A percentile compares a stretch with the other conserved stretches of the same genome.
Conservation (phyloP, 2,797 vertebrate genomes). For the Selene dorsalis region DNA sequence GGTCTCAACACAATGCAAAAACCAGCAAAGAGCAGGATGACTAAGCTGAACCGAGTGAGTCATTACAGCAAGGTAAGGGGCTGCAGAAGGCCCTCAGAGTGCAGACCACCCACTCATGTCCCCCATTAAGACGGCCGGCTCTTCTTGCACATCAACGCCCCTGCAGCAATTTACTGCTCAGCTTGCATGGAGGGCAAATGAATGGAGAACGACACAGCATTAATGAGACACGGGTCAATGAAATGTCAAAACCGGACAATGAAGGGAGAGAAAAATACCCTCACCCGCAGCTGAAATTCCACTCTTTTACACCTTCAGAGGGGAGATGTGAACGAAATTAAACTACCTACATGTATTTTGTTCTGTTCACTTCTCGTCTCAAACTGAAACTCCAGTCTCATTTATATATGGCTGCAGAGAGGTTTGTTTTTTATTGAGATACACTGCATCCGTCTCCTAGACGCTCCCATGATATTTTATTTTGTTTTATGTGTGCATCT, state of each 20-base stretch:
- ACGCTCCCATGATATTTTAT: not conserved
- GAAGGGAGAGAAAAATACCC: constrained; percentile 26
- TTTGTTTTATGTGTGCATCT: not conserved
- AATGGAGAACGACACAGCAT: constrained; percentile 58
- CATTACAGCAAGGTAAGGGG: constrained; percentile 61
- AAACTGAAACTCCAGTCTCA: not conserved
- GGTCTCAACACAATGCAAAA: constrained; percentile 35
- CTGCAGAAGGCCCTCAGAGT: constrained; percentile 51
- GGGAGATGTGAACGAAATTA: constrained; percentile 10
- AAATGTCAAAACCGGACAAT: constrained; percentile 66
- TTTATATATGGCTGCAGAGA: not conserved
- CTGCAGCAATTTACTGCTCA: constrained; percentile 67
- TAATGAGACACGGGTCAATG: constrained; percentile 76
- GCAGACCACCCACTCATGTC: constrained; percentile 73
- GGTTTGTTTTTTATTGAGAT: not conserved
- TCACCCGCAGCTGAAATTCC: constrained; percentile 19
- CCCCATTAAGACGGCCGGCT: constrained; percentile 63
- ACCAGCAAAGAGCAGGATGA: constrained; percentile 38
- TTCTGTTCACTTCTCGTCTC: not conserved
- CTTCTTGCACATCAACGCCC: constrained; percentile 65
- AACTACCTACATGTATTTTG: not conserved
- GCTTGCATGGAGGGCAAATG: constrained; percentile 45
- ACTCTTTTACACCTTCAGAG: constrained; percentile 19
- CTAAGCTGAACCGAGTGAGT: constrained; percentile 57
- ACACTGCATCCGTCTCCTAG: not conserved